Base-by-base conservation (phyloP, 2,797 vertebrate species). In the Siniperca scherzeri region DNA sequence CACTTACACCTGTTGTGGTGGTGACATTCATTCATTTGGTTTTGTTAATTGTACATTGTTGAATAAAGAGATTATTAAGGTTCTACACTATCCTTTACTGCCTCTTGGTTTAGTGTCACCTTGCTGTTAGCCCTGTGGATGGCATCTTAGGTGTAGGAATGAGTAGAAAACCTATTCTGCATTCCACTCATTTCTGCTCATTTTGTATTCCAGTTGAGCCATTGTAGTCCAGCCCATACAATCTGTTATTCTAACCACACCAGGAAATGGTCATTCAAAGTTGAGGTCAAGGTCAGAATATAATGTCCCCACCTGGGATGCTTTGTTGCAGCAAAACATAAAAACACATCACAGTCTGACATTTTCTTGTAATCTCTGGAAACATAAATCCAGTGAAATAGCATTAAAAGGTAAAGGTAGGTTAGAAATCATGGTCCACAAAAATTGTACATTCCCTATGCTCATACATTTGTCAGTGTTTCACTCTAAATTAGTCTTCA, bases 181-280 rank as follows among this genome's bases (percentile, higher is more conserved):
- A 65, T 69, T 78, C 62, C 3, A 5, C 36, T 71, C 0, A 16
- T 66, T 59, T 61, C 5, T 48, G 12, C 68, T 67, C 30, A 46
- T 53, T 89, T 84, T 66, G 50, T 86, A 77, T 81, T 83, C 74
- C 7, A 60, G n/a, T 33, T 17, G 33, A 77, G 61, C 4, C 44
- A 33, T 50, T 55, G 53, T 3, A 36, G 52, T 65, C 2, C 5
- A 30, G 65, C 22, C 33, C 44, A 36, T 75, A 61, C 38, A 65
- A 74, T 62, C 42, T 42, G 38, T 74, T 80, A 71, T 70, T 74
- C 52, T 71, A 42, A 61, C 74, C 65, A 67, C 74, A 38, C 27
- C 14, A 13, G 7, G 27, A 81, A 80, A 77, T 60, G 57, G 70
- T 52, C 52, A 50, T 68, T 84, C 36, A 71, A 33, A 68, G 30